Evolutionary conservation across 2,888 invertebrate genomes (phyloP), one percentile per base, ranked within the genome.

Genomic region (Rhodophaea formosa): DNA sequence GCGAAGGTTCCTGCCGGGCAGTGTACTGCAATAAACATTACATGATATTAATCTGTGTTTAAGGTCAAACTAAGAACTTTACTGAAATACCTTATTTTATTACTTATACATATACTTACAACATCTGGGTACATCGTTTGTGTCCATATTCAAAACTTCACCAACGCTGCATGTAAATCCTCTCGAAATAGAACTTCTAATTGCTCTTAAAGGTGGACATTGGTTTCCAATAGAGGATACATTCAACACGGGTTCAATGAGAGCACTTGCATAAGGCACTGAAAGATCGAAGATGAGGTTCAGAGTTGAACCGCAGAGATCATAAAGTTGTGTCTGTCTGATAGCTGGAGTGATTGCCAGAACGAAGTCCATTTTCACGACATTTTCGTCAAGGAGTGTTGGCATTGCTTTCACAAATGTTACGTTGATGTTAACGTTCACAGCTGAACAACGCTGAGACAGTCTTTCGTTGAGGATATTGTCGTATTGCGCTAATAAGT

Each of bases 1-100:
- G 98, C 97, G 75, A 95, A 98, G 0, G 98, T 98, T 72, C 99
- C 99, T 68, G 98, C 98, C 7, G 99, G 99, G 80, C 99, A 99
- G 77, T 99, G 97, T 62, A 98, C 97, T 97, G 74, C 68, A 93
- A 92, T 23, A 54, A 43, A 52, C 30, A 15, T 8, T 7, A 32
- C n/a, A 23, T 7, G 8, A n/a, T 39, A 12, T 12, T 39, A 3
- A 35, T 1, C 12, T 39, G 1, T 23, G 3, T 23, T 23, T 3
- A 23, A 23, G 23, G 23, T 3, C n/a, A 23, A 23, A 23, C 23
- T 23, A 23, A 23, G 23, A 23, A 23, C 5, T 5, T 3, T 3
- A 23, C 3, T 39, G 8, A 23, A 44, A 57, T 15, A 23, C 23
- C 3, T 23, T n/a, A n/a, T n/a, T n/a, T n/a, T n/a, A n/a, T n/a